Evolutionary conservation across 2,113 vertebrate genomes (phyloP).

Genomic region (Pseudorectes ferrugineus): DNA sequence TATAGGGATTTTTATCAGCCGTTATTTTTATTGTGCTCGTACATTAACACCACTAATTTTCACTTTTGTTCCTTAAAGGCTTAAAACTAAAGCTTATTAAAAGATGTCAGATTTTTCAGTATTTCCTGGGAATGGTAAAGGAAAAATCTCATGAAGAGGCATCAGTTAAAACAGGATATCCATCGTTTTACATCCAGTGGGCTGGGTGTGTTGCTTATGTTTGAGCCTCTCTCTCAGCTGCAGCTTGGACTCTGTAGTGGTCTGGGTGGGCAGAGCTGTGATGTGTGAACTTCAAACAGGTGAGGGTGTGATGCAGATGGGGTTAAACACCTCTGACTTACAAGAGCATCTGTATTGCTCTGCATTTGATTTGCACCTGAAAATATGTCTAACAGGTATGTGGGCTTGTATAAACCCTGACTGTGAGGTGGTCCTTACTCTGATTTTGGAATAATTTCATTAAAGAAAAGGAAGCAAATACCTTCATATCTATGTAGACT

Average conservation of each 20-base stretch:
- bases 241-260: neutral
- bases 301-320: neutral
- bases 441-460: neutral
- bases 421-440: neutral
- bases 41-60: neutral
- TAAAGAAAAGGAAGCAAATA: neutral
- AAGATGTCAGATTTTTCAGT: neutral
- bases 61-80: neutral
- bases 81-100: neutral
- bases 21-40: neutral
- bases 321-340: neutral
- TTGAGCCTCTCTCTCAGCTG: neutral
- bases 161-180: neutral
- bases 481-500: neutral
- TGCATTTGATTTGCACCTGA: neutral
- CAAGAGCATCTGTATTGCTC: neutral
- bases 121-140: neutral
- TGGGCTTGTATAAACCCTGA: neutral
- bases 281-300: neutral
- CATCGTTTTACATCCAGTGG: neutral
- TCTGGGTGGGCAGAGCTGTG: neutral
- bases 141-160: neutral
- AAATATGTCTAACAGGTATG: accelerated
- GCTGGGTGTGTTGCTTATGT: neutral
- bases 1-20: neutral